phyloP scores from a whole-genome alignment of 1,140 invertebrate species.

The Eriosoma lanigerum region DNA sequence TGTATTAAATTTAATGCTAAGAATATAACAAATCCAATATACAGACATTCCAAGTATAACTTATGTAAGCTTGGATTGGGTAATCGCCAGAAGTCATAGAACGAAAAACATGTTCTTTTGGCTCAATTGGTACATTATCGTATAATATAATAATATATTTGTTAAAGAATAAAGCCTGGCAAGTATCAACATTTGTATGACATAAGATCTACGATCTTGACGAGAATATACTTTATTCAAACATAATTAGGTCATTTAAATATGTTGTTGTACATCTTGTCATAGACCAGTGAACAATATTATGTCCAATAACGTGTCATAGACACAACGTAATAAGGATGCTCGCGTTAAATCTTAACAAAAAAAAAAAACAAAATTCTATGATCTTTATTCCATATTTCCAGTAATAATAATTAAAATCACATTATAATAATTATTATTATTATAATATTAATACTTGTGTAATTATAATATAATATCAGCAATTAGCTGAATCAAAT shows the following conservation, averaged over 20 bases:
- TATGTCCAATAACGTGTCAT: no score
- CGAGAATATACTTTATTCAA: not conserved
- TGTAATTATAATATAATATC: no score
- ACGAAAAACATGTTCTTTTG: not conserved
- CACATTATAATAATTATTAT: no score
- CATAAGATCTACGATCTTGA: not conserved
- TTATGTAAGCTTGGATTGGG: not conserved
- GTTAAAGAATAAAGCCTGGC: conserved; percentile 9
- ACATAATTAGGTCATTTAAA: conserved; percentile 24
- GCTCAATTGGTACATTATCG: not conserved
- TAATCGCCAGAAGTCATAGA: not conserved
- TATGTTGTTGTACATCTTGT: not conserved
- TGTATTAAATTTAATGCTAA: not conserved
- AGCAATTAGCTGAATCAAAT: no score
- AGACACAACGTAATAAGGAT: no score
- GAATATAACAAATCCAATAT: conserved; percentile 5
- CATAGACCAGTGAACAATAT: not conserved
- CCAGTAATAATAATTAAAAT: no score
- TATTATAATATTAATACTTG: no score
- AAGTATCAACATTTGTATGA: conserved; percentile 19
- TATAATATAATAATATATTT: not conserved
- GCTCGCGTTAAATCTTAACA: no score
- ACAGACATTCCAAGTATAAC: not conserved
- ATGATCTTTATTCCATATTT: no score
- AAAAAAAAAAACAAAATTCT: no score